Base-by-base conservation (phyloP, 2,113 vertebrate genomes). In the Trematocara nigrifrons region DNA sequence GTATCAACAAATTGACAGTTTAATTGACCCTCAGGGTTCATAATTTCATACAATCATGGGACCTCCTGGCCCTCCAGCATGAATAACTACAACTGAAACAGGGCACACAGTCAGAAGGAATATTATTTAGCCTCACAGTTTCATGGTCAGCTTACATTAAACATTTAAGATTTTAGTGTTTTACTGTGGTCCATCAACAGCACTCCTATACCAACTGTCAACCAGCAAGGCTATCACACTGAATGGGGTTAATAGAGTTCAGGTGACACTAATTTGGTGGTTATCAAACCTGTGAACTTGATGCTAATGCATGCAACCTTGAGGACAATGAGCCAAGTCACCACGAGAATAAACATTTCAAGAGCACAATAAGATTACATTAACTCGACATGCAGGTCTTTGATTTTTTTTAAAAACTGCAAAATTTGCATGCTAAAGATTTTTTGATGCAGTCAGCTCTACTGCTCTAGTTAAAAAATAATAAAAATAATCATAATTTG, bases 201-300 rank as follows among this genome's bases (percentile, higher is more conserved):
- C 80, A n/a, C n/a, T 56, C 18, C 22, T 33, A 16, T 12, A 54
- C 31, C 26, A n/a, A 12, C 79, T 26, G 84, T 66, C n/a, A 26
- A 61, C 69, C 57, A 69, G 18, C 22, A 54, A 82, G 35, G 54
- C 83, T 80, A 66, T 7, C 71, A 33, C 3, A 40, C 35, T 66
- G 59, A 52, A 10, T 33, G 35, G 49, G 81, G 89, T 93, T 89
- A 88, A 92, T 89, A 45, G 89, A 84, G 89, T 89, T 92, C 87
- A 88, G 33, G 82, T 85, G 85, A 52, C 79, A 66, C 79, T 85
- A 80, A 74, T 81, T 79, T 71, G 31, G 45, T 82, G 59, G n/a
- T 79, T 80, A 71, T 89, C 52, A 87, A 71, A 79, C 79, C 80
- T 84, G 18, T 80, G 82, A 84, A 89, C 82, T 29, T 52, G 4